Evolutionary conservation across 2,797 vertebrate genomes (phyloP).

Genomic region (Choloepus didactylus): DNA sequence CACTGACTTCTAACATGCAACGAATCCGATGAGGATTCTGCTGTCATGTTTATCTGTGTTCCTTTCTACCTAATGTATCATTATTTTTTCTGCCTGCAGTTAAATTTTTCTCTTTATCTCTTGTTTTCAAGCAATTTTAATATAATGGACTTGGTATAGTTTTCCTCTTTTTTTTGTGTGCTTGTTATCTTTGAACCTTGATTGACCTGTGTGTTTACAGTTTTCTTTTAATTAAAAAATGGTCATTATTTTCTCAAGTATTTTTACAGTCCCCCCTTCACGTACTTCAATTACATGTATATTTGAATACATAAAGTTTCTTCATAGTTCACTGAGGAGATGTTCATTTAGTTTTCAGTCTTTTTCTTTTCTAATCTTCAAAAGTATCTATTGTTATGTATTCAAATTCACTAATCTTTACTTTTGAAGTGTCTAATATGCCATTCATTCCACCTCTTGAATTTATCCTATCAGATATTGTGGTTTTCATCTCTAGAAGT

Average conservation of each 20-base stretch:
- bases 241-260: not conserved
- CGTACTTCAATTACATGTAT: no score
- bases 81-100: not conserved
- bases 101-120: not conserved
- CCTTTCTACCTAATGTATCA: not conserved
- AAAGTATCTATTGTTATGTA: not conserved
- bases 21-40: not conserved
- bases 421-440: not conserved
- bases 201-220: not conserved
- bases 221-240: not conserved
- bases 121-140: not conserved
- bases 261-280: not conserved
- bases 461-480: not conserved
- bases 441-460: no score
- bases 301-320: not conserved
- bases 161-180: not conserved
- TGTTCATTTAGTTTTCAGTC: not conserved
- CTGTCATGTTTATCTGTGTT: not conserved
- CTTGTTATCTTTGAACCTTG: not conserved
- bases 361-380: not conserved
- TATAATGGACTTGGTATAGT: not conserved
- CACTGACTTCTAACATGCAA: not conserved
- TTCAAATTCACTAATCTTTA: not conserved
- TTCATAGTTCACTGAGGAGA: not conserved
- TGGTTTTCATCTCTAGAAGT: not conserved